Base-by-base conservation (phyloP, 37 sponge, comb jelly and placozoan species). In the Bolinopsis microptera region DNA sequence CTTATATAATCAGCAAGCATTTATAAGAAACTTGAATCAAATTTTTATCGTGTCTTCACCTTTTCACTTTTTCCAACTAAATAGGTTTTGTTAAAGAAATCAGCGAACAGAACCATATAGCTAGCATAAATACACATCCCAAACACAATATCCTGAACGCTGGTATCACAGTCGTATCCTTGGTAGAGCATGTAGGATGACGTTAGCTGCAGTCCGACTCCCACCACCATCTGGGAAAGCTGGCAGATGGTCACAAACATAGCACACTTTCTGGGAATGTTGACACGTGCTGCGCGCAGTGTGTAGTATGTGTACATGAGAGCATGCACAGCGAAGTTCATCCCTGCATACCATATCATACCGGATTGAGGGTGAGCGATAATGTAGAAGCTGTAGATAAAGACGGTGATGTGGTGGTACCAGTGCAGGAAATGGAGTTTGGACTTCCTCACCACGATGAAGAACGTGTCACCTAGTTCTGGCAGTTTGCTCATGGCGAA, bases 251-350 rank as follows among this genome's bases (percentile, higher is more conserved):
- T 98, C 34, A 98, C 95, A 27, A 32, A 61, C 72, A 94, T 93
- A 24, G 95, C 95, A 0, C 96, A 93, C 80, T 93, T 92, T 9
- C 95, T 74, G 27, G 98, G 97, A 21, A 95, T 95, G 28, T 39
- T 34, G 18, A 96, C 92, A 0, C 96, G 96, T 41, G 94, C 95
- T 9, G 98, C 98, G 83, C 83, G 95, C 35, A 96, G 92, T 0
- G 97, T 96, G 69, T 98, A 98, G 94, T 98, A 98, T n/a, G 94
- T 74, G 94, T 98, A 98, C 98, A 98, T 98, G 48, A 96, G 92
- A 8, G 95, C 94, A 86, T 98, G 98, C 24, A 98, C 98, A 34
- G 69, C 33, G 61, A 68, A 96, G 92, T 98, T 98, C 41, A 98
- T 77, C 0, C 41, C 39, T 21, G 93, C 94, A 69, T 96, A 97